Evolutionary conservation across 2,888 invertebrate genomes (phyloP).

Genomic region (Acanthopleura granulata): DNA sequence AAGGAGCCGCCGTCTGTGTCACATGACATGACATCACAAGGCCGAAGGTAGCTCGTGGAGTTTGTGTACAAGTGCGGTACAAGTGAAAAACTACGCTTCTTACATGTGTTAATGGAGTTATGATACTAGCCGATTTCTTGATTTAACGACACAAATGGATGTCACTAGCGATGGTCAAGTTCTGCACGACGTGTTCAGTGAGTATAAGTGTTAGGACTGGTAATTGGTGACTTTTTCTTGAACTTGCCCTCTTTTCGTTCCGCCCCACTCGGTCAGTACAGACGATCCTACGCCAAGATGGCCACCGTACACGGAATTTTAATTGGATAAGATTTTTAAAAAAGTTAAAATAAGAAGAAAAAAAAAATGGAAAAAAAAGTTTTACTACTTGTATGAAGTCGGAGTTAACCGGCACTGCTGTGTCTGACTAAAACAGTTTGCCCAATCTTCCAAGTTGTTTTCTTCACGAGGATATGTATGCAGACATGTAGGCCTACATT

Average conservation of each 20-base stretch:
- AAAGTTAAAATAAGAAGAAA: not conserved
- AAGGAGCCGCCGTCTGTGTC: slow-evolving; percentile 23
- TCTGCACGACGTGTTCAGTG: not conserved
- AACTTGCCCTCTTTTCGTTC: not conserved
- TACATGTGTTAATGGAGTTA: slow-evolving; percentile 3
- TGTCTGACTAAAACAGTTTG: too few species aligned
- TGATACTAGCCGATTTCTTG: not conserved
- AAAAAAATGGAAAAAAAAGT: not conserved
- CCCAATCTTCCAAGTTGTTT: too few species aligned
- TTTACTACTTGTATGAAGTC: not conserved
- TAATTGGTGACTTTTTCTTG: not conserved
- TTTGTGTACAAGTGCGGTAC: not conserved
- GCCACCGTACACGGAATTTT: not conserved
- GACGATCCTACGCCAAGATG: not conserved
- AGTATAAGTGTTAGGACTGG: not conserved
- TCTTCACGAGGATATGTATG: too few species aligned
- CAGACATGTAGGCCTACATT: too few species aligned
- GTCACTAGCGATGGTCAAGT: slow-evolving; percentile 7
- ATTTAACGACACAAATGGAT: slow-evolving; percentile 10
- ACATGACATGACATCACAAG: slow-evolving; percentile 31
- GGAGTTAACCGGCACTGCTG: too few species aligned
- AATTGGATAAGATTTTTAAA: not conserved
- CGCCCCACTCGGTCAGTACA: not conserved
- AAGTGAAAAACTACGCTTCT: not conserved
- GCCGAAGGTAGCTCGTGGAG: slow-evolving; percentile 21